Percentiles rank a stretch among this genome's conserved stretches.
These are phyloP conservation scores for Hermaeophaga mercurialis DNA, from an alignment of 2,888 invertebrate genomes.

Conservation along the genomic window DNA sequence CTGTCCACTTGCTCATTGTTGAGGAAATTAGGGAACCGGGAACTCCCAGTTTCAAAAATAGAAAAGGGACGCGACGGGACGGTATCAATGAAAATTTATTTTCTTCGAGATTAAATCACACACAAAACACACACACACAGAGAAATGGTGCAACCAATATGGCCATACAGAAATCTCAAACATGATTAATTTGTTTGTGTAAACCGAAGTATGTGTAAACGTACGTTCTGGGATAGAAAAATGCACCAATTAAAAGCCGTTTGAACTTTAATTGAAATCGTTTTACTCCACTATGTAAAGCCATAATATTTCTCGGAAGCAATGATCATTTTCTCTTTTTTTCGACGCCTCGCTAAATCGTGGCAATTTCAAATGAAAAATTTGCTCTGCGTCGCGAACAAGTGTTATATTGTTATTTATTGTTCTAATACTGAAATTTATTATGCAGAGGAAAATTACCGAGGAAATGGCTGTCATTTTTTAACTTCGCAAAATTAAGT, in stretches of 20 bases:
- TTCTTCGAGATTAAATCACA: no score
- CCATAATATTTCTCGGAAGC: slow-evolving; percentile 29
- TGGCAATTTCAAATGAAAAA: slow-evolving; percentile 45
- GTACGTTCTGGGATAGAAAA: no score
- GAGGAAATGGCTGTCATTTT: slow-evolving; percentile 33
- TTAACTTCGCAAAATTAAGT: slow-evolving; percentile 6
- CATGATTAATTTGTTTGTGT: no score
- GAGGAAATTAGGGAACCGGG: slow-evolving; percentile 41
- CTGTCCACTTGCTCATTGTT: slow-evolving; percentile 40
- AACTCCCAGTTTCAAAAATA: slow-evolving; percentile 18
- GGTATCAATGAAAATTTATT: background rate
- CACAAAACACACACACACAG: no score
- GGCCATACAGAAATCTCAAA: no score
- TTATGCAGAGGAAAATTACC: slow-evolving; percentile 35
- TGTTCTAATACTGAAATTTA: slow-evolving; percentile 36
- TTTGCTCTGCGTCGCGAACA: slow-evolving; percentile 38
- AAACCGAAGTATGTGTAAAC: no score
- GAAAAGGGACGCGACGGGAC: slow-evolving; percentile 1
- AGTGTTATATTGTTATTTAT: slow-evolving; percentile 43
- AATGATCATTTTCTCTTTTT: slow-evolving; percentile 29
- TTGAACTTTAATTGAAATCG: slow-evolving; percentile 31
- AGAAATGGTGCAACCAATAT: no score
- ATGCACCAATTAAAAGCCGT: slow-evolving; percentile 12
- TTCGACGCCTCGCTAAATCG: slow-evolving; percentile 33
- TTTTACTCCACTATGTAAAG: slow-evolving; percentile 19